Percentiles rank a stretch among this genome's conserved stretches.
These are phyloP conservation scores for Eremobia ochroleuca DNA, from an alignment of 2,888 invertebrate species.

Conservation along the genomic window DNA sequence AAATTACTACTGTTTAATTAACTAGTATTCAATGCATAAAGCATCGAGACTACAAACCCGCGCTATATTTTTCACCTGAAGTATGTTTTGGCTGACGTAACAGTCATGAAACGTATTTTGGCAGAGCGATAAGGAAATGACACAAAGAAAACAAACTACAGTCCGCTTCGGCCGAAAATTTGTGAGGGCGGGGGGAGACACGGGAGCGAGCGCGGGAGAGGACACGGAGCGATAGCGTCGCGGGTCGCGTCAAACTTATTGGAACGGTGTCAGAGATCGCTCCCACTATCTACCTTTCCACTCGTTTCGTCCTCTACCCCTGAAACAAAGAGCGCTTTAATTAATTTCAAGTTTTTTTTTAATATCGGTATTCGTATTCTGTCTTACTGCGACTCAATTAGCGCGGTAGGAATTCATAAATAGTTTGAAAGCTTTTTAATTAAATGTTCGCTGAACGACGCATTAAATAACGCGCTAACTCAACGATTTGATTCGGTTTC, in stretches of 20 bases:
- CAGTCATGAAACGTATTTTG: conserved; percentile 90
- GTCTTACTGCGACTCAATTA: conserved; percentile 70
- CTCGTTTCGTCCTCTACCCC: conserved; percentile 64
- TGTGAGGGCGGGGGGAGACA: conserved; percentile 78
- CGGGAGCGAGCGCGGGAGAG: conserved; percentile 68
- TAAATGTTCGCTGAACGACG: conserved; percentile 64
- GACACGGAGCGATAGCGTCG: conserved; percentile 75
- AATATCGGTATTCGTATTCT: conserved; percentile 63
- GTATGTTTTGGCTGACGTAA: conserved; percentile 89
- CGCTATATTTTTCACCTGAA: conserved; percentile 87
- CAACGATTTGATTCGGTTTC: conserved; percentile 57
- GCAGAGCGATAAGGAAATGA: conserved; percentile 91
- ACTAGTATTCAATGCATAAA: conserved; percentile 56
- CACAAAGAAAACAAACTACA: conserved; percentile 91
- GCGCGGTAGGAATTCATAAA: conserved; percentile 67
- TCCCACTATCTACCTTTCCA: conserved; percentile 81
- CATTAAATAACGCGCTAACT: conserved; percentile 69
- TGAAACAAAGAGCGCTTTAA: conserved; percentile 63
- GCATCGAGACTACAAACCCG: conserved; percentile 79
- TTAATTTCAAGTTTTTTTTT: conserved; percentile 68
- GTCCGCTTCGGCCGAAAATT: conserved; percentile 87
- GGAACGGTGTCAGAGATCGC: conserved; percentile 88
- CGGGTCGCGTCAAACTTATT: conserved; percentile 85
- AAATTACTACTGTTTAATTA: conserved; percentile 12
- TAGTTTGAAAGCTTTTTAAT: conserved; percentile 75